A percentile compares a stretch with the other conserved stretches of the same genome.
Conservation (phyloP, 2,888 invertebrate species). For the Drosophila ustulata region DNA sequence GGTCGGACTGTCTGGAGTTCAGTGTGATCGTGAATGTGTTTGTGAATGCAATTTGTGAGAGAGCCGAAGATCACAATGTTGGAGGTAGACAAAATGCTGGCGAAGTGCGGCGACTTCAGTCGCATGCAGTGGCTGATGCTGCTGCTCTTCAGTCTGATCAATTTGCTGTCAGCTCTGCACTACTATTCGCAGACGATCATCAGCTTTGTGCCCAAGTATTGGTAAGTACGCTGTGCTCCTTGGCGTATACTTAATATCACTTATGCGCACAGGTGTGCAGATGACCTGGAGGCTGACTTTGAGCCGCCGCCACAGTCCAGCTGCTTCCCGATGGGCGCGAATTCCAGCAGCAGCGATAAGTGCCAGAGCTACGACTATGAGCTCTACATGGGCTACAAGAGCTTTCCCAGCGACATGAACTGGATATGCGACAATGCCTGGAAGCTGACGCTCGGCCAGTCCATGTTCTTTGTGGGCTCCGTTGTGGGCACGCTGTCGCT, state of each 20-base stretch:
- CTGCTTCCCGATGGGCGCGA: slow-evolving; percentile 52
- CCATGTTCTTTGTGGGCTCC: slow-evolving; percentile 88
- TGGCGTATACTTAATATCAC: slow-evolving; percentile 21
- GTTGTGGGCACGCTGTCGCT: slow-evolving; percentile 87
- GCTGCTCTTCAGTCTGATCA: slow-evolving; percentile 86
- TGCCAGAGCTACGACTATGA: slow-evolving; percentile 87
- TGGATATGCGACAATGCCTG: slow-evolving; percentile 88
- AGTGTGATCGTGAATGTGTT: background rate
- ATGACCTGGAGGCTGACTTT: slow-evolving; percentile 35
- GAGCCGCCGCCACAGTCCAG: slow-evolving; percentile 50
- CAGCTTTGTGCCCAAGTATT: slow-evolving; percentile 86
- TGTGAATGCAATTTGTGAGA: slow-evolving; percentile 22
- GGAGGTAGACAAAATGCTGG: slow-evolving; percentile 86
- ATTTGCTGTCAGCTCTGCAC: slow-evolving; percentile 86
- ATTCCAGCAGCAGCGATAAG: slow-evolving; percentile 13
- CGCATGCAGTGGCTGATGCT: slow-evolving; percentile 86
- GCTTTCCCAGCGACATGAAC: slow-evolving; percentile 88
- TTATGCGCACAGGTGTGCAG: slow-evolving; percentile 69
- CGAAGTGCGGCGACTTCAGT: slow-evolving; percentile 86
- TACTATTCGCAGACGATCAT: slow-evolving; percentile 88
- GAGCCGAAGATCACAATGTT: slow-evolving; percentile 64
- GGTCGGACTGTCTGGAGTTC: background rate
- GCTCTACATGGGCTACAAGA: slow-evolving; percentile 86
- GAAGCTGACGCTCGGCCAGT: slow-evolving; percentile 87
- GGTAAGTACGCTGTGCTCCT: slow-evolving; percentile 64